Evolutionary conservation across 2,113 vertebrate genomes (phyloP), one percentile per base, ranked within the genome.

Genomic region (Thymallus thymallus): DNA sequence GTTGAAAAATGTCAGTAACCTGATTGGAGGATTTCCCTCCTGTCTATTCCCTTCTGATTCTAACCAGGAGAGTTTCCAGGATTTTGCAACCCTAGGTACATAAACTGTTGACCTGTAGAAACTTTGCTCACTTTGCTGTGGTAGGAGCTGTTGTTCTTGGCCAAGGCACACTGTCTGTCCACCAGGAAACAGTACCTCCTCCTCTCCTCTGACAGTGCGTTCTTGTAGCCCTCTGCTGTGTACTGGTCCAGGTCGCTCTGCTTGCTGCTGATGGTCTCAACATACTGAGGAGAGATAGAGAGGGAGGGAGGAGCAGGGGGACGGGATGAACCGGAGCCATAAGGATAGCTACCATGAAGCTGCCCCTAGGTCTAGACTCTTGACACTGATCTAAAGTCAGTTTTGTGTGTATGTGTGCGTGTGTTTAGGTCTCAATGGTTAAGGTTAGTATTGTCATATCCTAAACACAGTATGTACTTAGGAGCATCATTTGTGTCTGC

Each of bases 141-240:
- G 91, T 95, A 94, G 35, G 88, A 83, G 51, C 90, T 94, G 0
- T 89, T 89, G 7, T 90, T 93, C 88, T 96, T 96, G 51, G 94
- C 94, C 78, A 95, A 90, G 0, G 94, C 93, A 0, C 95, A 96
- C 78, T 96, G 95, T 4, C 95, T 94, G 85, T 95, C 95, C 1
- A 96, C 95, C 88, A 96, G 92, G 90, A 96, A 96, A 89, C 94
- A 96, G 91, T 95, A 96, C 16, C 95, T 79, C 30, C 95, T 79
- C 76, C 94, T 84, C 83, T 96, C 95, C 81, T 96, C 95, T 0
- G 94, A 94, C 61, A 96, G 92, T 0, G 95, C 94, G 0, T 90
- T 94, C 88, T 93, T 94, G 77, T 95, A 96, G 73, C 94, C 94
- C 0, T 94, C 94, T 0, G 94, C 94, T 61, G 95, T 91, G 0